Evolutionary conservation across 2,888 invertebrate genomes (phyloP), one percentile per base, ranked within the genome.

Genomic region (Drosophila austrosaltans): DNA sequence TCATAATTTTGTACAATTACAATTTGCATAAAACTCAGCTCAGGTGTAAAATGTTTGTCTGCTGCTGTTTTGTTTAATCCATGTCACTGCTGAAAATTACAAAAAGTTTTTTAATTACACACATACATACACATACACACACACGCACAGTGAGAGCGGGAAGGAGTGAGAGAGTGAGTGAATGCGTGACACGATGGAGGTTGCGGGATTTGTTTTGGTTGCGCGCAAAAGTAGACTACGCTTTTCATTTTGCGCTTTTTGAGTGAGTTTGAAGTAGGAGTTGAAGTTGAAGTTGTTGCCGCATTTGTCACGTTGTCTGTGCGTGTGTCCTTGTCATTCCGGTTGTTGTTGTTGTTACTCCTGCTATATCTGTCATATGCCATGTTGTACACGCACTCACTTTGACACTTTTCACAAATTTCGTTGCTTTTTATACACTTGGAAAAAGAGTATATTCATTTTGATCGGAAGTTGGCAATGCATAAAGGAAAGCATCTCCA

Each of bases 71-170:
- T 63, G 62, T 54, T 69, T 63, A 63, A 69, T 64, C 67, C 65
- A 58, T 72, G 66, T 76, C 61, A 63, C 64, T 63, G 61, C 53
- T 42, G 48, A 59, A 72, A 75, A 77, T 85, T 77, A 70, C 70
- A 84, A 87, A 48, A 85, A 85, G 70, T 85, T 85, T 85, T 87
- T 81, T 88, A 85, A 85, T 85, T 83, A 86, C 72, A 57, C 63
- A 66, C 16, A 57, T 57, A 71, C 40, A 60, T 42, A 25, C 25
- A 12, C 8, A 48, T 5, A 10, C 28, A 8, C 8, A 16, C 16
- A 36, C 32, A 54, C 48, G 10, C 1, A 12, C 3, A 22, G 12
- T 1, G 12, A 39, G 4, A 3, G 28, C 2, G 28, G 3, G 30
- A 3, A 6, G 5, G n/a, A n/a, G 40, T 36, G 7, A 44, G 7